These are phyloP conservation scores for Oreochromis grahami DNA, from an alignment of 2,797 vertebrate genomes.

Conservation along the genomic window DNA sequence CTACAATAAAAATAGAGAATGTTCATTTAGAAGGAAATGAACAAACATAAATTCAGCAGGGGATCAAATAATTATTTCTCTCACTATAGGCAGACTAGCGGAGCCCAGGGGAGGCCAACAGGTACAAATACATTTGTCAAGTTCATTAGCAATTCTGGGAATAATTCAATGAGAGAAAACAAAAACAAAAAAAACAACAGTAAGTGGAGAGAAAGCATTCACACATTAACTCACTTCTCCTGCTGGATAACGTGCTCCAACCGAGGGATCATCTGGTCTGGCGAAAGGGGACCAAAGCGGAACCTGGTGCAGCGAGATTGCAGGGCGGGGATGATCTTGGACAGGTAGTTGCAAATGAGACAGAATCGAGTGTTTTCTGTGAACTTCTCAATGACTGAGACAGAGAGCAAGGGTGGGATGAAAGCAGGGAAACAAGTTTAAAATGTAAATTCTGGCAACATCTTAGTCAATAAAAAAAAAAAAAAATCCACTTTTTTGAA, in stretches of 20 bases:
- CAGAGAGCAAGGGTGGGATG: background rate
- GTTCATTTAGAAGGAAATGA: background rate
- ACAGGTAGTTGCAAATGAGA: constrained; percentile 97
- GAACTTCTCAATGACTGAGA: constrained; percentile 94
- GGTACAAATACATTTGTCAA: background rate
- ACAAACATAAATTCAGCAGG: background rate
- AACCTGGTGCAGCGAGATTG: constrained; percentile 97
- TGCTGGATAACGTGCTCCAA: constrained; percentile 84
- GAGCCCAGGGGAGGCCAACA: background rate
- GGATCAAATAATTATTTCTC: background rate
- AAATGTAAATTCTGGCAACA: background rate
- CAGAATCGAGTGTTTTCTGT: constrained; percentile 97
- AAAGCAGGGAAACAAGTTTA: background rate
- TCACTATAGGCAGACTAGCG: accelerated
- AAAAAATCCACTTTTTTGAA: background rate
- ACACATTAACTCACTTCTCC: constrained; percentile 81
- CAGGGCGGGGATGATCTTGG: constrained; percentile 96
- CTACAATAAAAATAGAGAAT: background rate
- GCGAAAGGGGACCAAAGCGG: constrained; percentile 90
- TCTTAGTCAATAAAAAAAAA: background rate
- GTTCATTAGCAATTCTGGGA: background rate
- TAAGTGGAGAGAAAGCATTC: background rate
- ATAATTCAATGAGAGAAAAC: background rate
- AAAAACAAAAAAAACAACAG: background rate
- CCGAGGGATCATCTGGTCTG: constrained; percentile 91